Conservation (phyloP, 2,888 invertebrate species). For the Merodon equestris region DNA sequence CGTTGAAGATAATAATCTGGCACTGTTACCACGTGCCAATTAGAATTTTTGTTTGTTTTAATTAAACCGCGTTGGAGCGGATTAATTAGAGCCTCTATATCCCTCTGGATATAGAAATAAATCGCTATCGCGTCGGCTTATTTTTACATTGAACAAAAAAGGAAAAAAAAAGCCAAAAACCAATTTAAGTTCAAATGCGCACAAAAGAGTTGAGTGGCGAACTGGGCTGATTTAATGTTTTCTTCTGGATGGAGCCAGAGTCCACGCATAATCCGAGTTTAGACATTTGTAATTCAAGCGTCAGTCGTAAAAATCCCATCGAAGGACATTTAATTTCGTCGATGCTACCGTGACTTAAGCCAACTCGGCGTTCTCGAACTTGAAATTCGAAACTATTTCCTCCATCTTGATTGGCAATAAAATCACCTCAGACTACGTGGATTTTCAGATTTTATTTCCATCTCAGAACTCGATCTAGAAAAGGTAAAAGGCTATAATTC, state of each 20-base stretch:
- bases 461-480: neutral
- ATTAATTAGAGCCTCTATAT: constrained; percentile 23
- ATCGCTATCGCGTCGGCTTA: constrained; percentile 34
- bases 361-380: constrained; percentile 34
- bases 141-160: constrained; percentile 23
- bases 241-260: constrained; percentile 6
- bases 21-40: constrained; percentile 55
- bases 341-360: constrained; percentile 18
- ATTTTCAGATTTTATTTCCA: neutral
- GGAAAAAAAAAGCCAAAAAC: constrained; percentile 22
- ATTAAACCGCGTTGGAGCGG: constrained; percentile 23
- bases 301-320: neutral
- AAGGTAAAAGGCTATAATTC: constrained; percentile 11
- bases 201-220: constrained; percentile 46
- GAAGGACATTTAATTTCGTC: constrained; percentile 23
- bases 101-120: constrained; percentile 37
- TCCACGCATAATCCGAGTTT: no score
- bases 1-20: constrained; percentile 34
- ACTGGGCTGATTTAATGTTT: constrained; percentile 32
- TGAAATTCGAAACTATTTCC: constrained; percentile 15
- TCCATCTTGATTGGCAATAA: constrained; percentile 9
- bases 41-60: constrained; percentile 46
- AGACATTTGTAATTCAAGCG: no score
- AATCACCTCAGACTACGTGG: constrained; percentile 12
- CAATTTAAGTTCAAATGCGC: constrained; percentile 12